Evolutionary conservation across 2,888 invertebrate species (phyloP), one percentile per base, ranked within the genome.

Genomic region (Melanotus villosus): DNA sequence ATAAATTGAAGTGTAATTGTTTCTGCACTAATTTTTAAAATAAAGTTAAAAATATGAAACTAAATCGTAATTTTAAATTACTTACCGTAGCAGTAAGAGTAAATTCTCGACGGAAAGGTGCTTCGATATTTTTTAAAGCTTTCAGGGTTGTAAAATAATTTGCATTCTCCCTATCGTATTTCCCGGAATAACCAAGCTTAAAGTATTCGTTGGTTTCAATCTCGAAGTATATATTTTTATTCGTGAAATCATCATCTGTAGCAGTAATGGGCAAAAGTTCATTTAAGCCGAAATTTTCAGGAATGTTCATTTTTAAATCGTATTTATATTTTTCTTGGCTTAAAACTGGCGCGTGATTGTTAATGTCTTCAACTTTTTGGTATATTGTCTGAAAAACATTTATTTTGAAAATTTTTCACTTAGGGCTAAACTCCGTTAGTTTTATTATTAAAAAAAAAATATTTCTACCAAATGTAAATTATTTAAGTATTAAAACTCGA

Each of bases 261-360:
- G 36, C 62, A 19, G 10, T 21, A 26, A 67, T 41, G 2, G 32
- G 45, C 14, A 56, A 14, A 2, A 56, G 9, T 5, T 62, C 54
- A 19, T 54, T 67, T 43, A 67, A 26, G 16, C 5, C 10, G 16
- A 34, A 34, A 23, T 9, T 9, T 34, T 60, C 16, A 6, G 62
- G 62, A 30, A 67, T 45, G 0, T 26, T 18, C 36, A 54, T 41
- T 7, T 19, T 54, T 12, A 62, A 56, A 26, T n/a, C 38, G n/a
- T 45, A 67, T 4, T 62, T 14, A 21, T 62, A 67, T 9, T 14
- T 4, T 19, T 54, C 34, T 34, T 62, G 41, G 34, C 12, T 47
- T 9, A 67, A 54, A 16, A n/a, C 12, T 14, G 67, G 67, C 5
- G 18, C 41, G 30, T 67, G 67, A 23, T 67, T 67, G 38, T 67